These are phyloP conservation scores for Chiroxiphia lanceolata DNA, from an alignment of 2,797 vertebrate species.

Conservation along the genomic window DNA sequence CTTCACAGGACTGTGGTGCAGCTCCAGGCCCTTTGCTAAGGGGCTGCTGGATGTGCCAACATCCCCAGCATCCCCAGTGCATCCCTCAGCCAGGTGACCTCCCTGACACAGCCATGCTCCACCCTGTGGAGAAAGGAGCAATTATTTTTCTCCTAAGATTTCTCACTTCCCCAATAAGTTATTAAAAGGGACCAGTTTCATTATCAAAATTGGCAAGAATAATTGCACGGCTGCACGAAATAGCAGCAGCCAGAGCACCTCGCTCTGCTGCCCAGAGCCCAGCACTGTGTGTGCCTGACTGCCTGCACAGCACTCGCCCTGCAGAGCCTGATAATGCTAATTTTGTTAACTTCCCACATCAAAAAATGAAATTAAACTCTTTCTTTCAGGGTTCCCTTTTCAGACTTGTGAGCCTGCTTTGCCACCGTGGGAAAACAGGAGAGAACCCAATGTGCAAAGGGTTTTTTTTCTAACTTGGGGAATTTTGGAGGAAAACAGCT, in stretches of 20 bases:
- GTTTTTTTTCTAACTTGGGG: background rate
- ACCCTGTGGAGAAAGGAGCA: background rate
- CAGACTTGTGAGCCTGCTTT: background rate
- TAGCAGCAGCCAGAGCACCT: background rate
- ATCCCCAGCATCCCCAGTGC: background rate
- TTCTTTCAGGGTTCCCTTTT: background rate
- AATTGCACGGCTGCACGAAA: background rate
- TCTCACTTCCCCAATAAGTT: background rate
- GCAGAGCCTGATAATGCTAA: background rate
- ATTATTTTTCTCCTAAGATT: background rate
- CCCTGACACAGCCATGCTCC: background rate
- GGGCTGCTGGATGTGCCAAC: background rate
- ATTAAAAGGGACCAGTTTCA: background rate
- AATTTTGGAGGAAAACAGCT: background rate
- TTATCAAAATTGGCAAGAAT: background rate
- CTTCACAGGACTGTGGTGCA: accelerated
- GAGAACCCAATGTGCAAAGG: background rate
- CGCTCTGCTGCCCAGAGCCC: background rate
- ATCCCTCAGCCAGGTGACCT: background rate
- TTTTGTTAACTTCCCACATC: background rate
- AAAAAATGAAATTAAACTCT: background rate
- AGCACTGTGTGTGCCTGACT: background rate
- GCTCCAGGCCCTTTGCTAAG: background rate
- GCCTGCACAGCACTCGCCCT: accelerated
- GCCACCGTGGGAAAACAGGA: background rate